Percentiles rank a stretch among this genome's conserved stretches.
These are phyloP conservation scores for Agapetus fuscipes DNA, from an alignment of 2,888 invertebrate genomes.

Conservation along the genomic window DNA sequence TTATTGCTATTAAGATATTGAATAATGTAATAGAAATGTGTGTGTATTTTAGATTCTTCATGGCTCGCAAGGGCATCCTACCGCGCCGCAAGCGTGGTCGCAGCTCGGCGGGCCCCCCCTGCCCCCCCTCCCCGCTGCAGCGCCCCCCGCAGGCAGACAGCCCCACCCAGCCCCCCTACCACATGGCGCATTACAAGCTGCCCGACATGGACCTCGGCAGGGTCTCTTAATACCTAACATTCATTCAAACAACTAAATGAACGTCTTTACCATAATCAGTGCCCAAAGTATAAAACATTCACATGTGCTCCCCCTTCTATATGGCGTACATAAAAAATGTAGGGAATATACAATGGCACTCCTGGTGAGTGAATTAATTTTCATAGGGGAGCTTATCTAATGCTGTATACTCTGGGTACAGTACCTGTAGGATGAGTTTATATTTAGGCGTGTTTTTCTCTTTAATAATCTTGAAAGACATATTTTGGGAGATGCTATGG, in stretches of 20 bases:
- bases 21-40: too few relatives aligned
- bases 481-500: too few relatives aligned
- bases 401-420: too few relatives aligned
- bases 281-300: too few relatives aligned
- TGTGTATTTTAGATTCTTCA: conserved; percentile 66
- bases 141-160: conserved; percentile 35
- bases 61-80: conserved; percentile 77
- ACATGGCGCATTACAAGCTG: conserved; percentile 68
- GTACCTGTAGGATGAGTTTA: too few relatives aligned
- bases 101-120: conserved; percentile 40
- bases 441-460: too few relatives aligned
- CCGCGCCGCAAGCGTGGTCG: conserved; percentile 71
- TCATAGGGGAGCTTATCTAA: too few relatives aligned
- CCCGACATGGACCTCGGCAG: conserved; percentile 41
- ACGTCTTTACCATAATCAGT: not conserved
- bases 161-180: conserved; percentile 62
- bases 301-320: too few relatives aligned
- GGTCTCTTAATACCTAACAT: conserved; percentile 15
- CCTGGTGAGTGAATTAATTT: too few relatives aligned
- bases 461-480: too few relatives aligned
- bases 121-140: conserved; percentile 7
- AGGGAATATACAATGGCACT: too few relatives aligned
- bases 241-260: not conserved
- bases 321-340: not conserved
- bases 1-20: too few relatives aligned